Percentiles rank a stretch among this genome's conserved stretches.
Conservation (phyloP, 2,113 vertebrate genomes). For the Osmerus mordax region DNA sequence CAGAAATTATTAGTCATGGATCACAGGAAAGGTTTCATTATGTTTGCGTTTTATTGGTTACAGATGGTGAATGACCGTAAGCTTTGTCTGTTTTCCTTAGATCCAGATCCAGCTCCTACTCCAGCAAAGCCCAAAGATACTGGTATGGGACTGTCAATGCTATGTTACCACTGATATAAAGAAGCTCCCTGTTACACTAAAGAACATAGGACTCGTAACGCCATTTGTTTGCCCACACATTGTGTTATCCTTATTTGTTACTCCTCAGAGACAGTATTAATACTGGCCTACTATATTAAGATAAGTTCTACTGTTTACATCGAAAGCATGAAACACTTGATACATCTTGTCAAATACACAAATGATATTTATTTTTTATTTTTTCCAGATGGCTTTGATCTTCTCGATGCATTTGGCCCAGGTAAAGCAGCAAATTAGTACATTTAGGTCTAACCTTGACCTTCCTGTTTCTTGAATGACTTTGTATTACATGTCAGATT, state of each 20-base stretch:
- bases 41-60: no score
- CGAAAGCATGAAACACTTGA: neutral
- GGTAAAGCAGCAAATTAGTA: slow-evolving; percentile 14
- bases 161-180: neutral
- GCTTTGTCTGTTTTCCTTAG: no score
- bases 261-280: no score
- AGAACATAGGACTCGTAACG: neutral
- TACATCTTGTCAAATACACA: neutral
- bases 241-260: no score
- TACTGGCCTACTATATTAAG: no score
- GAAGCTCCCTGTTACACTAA: neutral
- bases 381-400: slow-evolving; percentile 14
- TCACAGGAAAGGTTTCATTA: no score
- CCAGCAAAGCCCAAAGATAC: neutral
- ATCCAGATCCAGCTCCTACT: no score
- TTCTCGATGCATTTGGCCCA: slow-evolving; percentile 20
- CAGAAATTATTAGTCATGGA: no score
- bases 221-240: neutral
- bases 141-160: neutral
- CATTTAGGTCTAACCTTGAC: neutral
- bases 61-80: no score
- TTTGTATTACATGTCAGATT: no score
- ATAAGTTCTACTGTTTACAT: no score
- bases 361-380: neutral
- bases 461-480: no score